Evolutionary conservation across 1,140 invertebrate genomes (phyloP).

Genomic region (Diabrotica undecimpunctata): DNA sequence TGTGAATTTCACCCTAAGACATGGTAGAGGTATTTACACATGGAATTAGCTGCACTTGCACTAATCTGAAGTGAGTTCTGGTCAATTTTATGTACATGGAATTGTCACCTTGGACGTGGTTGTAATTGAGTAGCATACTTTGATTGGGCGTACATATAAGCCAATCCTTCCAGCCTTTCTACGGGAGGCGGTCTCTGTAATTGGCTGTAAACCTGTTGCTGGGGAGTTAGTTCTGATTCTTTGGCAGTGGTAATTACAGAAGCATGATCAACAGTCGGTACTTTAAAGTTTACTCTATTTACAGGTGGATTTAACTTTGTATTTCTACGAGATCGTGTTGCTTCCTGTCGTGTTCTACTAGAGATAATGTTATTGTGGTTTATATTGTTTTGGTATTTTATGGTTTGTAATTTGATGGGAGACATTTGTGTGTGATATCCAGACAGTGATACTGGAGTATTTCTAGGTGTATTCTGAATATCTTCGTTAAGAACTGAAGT

Average conservation of each 20-base stretch:
- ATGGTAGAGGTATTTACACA: too few species aligned
- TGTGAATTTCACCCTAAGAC: too few species aligned
- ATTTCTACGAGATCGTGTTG: constrained; percentile 50
- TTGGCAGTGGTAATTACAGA: constrained; percentile 18
- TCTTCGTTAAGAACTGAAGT: constrained; percentile 86
- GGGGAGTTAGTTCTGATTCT: constrained; percentile 37
- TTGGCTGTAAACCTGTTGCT: constrained; percentile 58
- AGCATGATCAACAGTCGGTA: constrained; percentile 33
- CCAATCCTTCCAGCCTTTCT: constrained; percentile 56
- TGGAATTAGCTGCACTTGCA: too few species aligned
- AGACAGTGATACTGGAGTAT: constrained; percentile 24
- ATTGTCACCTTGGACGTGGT: too few species aligned
- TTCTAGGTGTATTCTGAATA: constrained; percentile 46
- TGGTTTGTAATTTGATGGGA: neutral
- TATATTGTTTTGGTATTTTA: constrained; percentile 14
- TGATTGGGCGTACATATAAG: constrained; percentile 50
- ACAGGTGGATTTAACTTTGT: constrained; percentile 53
- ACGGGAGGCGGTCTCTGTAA: constrained; percentile 61
- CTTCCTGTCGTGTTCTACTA: constrained; percentile 33
- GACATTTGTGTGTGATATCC: constrained; percentile 17
- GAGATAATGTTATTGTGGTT: constrained; percentile 25
- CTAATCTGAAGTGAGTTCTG: too few species aligned
- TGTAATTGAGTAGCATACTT: constrained; percentile 19
- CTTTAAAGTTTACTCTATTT: constrained; percentile 53
- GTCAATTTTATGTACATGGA: too few species aligned